Conservation (phyloP, 2,113 vertebrate genomes). For the Aspidoscelis tigris region DNA sequence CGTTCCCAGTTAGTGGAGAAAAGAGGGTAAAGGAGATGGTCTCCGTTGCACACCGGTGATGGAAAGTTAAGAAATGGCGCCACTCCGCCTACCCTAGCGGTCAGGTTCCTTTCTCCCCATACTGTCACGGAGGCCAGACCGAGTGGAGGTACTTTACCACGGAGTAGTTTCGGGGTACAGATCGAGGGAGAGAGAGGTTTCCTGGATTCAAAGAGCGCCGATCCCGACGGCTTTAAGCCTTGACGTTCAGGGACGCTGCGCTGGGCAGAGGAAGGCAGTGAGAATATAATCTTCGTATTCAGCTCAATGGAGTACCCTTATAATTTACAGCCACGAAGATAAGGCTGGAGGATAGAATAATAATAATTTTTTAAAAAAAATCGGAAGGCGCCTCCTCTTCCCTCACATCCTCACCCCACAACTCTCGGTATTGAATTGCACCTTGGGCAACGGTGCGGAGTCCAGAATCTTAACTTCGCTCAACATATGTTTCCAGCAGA, state of each 20-base stretch:
- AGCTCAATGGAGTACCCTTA: conserved; percentile 93
- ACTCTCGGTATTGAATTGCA: conserved; percentile 85
- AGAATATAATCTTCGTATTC: conserved; percentile 89
- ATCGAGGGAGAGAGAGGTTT: conserved; percentile 64
- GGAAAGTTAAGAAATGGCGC: neutral
- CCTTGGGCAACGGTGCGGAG: conserved; percentile 98
- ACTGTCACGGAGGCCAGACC: too few species aligned
- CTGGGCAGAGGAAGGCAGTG: neutral
- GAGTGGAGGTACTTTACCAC: neutral
- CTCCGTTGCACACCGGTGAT: neutral
- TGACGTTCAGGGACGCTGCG: conserved; percentile 57
- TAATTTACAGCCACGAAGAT: conserved; percentile 93
- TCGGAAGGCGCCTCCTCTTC: conserved; percentile 74
- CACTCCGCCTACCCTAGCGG: neutral
- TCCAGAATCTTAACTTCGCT: conserved; percentile 95
- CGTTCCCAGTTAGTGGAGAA: neutral
- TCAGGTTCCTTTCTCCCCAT: neutral
- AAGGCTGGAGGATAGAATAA: conserved; percentile 91
- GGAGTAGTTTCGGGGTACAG: neutral
- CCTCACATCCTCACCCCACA: conserved; percentile 33
- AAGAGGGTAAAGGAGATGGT: neutral
- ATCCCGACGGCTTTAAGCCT: conserved; percentile 83
- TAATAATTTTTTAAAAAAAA: conserved; percentile 68
- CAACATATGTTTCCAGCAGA: conserved; percentile 99
- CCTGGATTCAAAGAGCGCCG: conserved; percentile 82